Base-by-base conservation (phyloP, 53 echinoderm and acorn worm genomes). In the Echinarachnius parma region DNA sequence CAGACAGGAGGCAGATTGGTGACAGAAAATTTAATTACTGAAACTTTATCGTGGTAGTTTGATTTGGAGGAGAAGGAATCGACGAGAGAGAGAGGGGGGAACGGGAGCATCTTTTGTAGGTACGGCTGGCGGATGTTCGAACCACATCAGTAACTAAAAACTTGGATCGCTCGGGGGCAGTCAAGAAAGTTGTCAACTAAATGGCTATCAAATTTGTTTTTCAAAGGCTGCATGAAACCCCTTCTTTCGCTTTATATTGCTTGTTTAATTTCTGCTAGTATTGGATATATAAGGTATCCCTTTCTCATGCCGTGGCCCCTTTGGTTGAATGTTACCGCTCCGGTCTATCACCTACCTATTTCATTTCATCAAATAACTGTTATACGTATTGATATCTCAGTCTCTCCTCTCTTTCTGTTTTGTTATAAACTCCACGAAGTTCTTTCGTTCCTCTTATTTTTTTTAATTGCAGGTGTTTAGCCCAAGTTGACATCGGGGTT, bases 21-120 rank as follows among this genome's bases (percentile, higher is more conserved):
- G 42, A 39, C 55, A 72, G 56, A 56, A 54, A 72, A 72, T 72
- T 72, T 54, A 72, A 72, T 72, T 72, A 72, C 57, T 72, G 74
- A 72, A 72, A 72, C 74, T 72, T 72, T 72, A 72, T 72, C 74
- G 42, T 72, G 74, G 74, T 72, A 72, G 74, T 72, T 72, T 28
- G 57, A 34, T n/a, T n/a, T n/a, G 53, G 15, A 33, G 54, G 74
- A 37, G 56, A 72, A 72, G n/a, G n/a, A n/a, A n/a, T n/a, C n/a
- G n/a, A n/a, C n/a, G n/a, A n/a, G n/a, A 72, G 42, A 34, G 23
- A 25, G 18, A 34, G 2, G 15, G 68, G 68, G 52, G 21, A 32
- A 47, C 19, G 34, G 48, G 34, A 33, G 33, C 34, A 31, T 34
- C 19, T n/a, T 65, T 65, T 65, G 34, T 9, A 42, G 46, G 23